Percentiles rank a stretch among this genome's conserved stretches.
These are phyloP conservation scores for Lepus townsendii DNA, from an alignment of 2,797 vertebrate species.

Conservation along the genomic window DNA sequence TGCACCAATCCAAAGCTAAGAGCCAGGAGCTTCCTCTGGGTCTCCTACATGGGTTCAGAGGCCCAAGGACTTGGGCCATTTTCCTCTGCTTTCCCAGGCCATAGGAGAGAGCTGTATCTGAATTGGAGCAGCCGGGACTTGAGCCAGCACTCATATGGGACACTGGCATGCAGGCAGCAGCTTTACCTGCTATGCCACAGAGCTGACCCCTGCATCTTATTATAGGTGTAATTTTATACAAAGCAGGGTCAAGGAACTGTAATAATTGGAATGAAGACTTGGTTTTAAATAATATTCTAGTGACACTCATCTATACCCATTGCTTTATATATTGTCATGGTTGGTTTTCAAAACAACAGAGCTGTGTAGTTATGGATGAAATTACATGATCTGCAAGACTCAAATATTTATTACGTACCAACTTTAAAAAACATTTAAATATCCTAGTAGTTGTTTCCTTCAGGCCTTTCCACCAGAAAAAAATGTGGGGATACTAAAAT, in stretches of 20 bases:
- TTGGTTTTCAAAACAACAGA: not conserved
- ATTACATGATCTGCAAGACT: not conserved
- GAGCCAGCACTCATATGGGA: no score
- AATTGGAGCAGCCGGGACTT: no score
- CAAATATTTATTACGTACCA: not conserved
- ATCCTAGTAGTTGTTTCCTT: not conserved
- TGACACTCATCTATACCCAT: not conserved
- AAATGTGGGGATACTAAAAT: not conserved
- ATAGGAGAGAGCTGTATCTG: no score
- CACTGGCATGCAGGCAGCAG: no score
- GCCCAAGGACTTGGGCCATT: no score
- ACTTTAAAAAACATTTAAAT: not conserved
- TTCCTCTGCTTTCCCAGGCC: no score
- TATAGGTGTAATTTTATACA: no score
- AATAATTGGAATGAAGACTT: not conserved
- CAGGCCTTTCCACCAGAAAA: not conserved
- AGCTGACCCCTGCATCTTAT: no score
- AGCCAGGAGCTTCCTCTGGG: no score
- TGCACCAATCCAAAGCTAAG: no score
- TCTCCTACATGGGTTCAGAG: no score
- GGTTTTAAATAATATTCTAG: not conserved
- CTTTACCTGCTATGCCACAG: no score
- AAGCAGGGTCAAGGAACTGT: not conserved
- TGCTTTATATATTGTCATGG: not conserved
- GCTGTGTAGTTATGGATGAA: not conserved